These are phyloP conservation scores for Anas bernieri DNA, from an alignment of 2,797 vertebrate genomes.

Conservation along the genomic window DNA sequence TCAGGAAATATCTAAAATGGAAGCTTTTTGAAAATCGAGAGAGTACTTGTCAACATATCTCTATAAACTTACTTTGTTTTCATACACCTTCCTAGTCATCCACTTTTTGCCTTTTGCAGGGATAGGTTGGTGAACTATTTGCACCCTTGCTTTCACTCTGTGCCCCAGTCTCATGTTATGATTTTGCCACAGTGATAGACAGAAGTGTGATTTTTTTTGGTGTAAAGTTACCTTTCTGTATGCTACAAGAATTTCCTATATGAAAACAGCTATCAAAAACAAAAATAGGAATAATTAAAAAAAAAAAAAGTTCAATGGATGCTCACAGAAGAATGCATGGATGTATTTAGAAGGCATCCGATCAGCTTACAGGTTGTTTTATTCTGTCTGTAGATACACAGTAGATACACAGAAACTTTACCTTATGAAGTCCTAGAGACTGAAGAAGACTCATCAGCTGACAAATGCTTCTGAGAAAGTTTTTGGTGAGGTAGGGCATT, in stretches of 20 bases:
- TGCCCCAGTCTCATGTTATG: not conserved
- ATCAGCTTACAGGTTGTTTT: not conserved
- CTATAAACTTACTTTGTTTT: not conserved
- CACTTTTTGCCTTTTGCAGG: not conserved
- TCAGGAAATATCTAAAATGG: not conserved
- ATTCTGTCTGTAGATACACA: not conserved
- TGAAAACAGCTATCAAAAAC: not conserved
- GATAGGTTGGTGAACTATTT: too few relatives aligned
- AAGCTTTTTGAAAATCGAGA: not conserved
- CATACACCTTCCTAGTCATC: not conserved
- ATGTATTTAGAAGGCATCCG: not conserved
- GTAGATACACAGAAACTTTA: not conserved
- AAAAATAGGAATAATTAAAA: not conserved
- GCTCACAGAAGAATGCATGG: not conserved
- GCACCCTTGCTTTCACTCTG: not conserved
- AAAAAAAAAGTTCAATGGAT: not conserved
- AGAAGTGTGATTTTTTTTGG: accelerated
- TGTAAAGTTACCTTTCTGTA: not conserved
- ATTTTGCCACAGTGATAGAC: not conserved
- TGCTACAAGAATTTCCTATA: not conserved
- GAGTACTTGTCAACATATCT: not conserved
- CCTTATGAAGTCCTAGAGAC: not conserved
- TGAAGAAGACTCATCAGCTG: not conserved
- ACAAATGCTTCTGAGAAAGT: not conserved
- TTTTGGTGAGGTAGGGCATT: not conserved